Percentiles rank a stretch among this genome's conserved stretches.
Conservation (phyloP, 2,113 vertebrate genomes). For the Sakesphorus luctuosus region DNA sequence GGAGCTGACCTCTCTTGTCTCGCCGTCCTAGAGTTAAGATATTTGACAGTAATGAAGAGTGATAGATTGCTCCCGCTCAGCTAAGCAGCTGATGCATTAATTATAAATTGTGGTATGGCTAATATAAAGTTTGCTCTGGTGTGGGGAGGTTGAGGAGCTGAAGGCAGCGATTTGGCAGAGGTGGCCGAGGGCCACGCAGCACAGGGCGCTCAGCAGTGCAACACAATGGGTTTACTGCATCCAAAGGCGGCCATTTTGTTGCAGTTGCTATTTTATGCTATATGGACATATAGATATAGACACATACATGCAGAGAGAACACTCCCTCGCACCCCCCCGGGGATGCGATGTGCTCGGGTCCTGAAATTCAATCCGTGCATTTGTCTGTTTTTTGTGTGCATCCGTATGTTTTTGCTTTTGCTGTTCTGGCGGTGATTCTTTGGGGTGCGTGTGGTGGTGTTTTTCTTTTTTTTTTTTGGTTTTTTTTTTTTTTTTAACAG, state of each 20-base stretch:
- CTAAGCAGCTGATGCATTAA: slow-evolving; percentile 95
- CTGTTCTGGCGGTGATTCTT: neutral
- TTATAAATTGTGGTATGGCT: slow-evolving; percentile 89
- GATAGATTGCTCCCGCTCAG: slow-evolving; percentile 93
- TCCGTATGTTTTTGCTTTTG: neutral
- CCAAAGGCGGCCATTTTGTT: slow-evolving; percentile 86
- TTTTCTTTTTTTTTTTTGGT: neutral
- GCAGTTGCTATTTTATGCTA: slow-evolving; percentile 76
- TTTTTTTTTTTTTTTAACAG: slow-evolving; percentile 73
- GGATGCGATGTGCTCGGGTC: slow-evolving; percentile 43
- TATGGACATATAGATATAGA: slow-evolving; percentile 60
- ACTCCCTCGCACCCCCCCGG: neutral
- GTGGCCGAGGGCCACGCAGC: slow-evolving; percentile 47
- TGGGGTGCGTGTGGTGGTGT: slow-evolving; percentile 36
- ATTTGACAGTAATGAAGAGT: slow-evolving; percentile 99
- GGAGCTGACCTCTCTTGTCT: slow-evolving; percentile 88
- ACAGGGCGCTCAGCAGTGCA: slow-evolving; percentile 61
- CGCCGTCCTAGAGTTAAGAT: slow-evolving; percentile 89
- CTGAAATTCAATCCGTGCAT: slow-evolving; percentile 65
- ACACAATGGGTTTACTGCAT: slow-evolving; percentile 79
- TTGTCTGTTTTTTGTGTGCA: slow-evolving; percentile 66
- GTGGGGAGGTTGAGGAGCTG: slow-evolving; percentile 79
- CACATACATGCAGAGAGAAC: neutral
- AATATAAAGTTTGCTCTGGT: slow-evolving; percentile 86
- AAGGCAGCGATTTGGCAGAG: slow-evolving; percentile 65